Percentiles rank a stretch among this genome's conserved stretches.
phyloP scores from a whole-genome alignment of 2,888 invertebrate genomes.

The Leucophenga montana region DNA sequence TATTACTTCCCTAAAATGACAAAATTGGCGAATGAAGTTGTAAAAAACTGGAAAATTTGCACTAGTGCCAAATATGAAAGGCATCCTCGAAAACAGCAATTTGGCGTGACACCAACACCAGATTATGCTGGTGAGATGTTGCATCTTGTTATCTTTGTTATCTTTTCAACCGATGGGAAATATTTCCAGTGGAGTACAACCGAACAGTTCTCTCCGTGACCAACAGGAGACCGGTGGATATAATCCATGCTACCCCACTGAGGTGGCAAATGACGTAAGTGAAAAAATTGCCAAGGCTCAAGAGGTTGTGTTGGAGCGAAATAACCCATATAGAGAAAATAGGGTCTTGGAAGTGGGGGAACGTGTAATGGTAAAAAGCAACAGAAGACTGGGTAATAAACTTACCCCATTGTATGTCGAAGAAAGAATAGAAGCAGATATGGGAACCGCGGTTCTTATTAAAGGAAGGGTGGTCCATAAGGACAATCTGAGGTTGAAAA shows the following conservation, averaged over 20 bases:
- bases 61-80: too few species aligned
- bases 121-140: too few species aligned
- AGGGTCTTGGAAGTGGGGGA: not conserved
- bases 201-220: too few species aligned
- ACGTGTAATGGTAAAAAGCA: not conserved
- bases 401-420: not conserved
- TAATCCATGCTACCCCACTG: not conserved
- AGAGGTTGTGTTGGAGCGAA: not conserved
- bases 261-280: too few species aligned
- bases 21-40: too few species aligned
- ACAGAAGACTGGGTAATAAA: not conserved
- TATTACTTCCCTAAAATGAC: too few species aligned
- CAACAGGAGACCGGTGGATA: not conserved
- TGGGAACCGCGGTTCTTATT: not conserved
- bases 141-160: too few species aligned
- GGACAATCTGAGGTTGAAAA: slow-evolving; percentile 11
- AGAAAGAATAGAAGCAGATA: not conserved
- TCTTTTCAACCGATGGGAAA: not conserved
- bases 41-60: too few species aligned
- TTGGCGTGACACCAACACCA: too few species aligned
- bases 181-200: too few species aligned
- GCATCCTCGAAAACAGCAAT: too few species aligned
- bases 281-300: not conserved
- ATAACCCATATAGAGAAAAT: not conserved
- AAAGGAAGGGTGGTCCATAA: too few species aligned